A percentile compares a stretch with the other conserved stretches of the same genome.
These are phyloP conservation scores for Thamnophis elegans DNA, from an alignment of 2,797 vertebrate species.

Conservation along the genomic window DNA sequence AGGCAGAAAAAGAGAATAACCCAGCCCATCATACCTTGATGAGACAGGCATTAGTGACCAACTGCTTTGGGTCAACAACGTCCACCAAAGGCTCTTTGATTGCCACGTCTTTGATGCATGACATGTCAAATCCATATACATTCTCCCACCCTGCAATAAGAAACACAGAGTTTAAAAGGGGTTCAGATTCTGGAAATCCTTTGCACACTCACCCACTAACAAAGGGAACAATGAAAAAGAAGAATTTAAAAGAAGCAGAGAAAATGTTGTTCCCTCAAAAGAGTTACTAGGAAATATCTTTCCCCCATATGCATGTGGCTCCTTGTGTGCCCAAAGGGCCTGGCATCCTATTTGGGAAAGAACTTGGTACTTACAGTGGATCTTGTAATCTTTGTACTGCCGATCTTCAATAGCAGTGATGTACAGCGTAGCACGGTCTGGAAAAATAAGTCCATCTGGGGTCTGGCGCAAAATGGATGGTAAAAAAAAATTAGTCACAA, in stretches of 20 bases:
- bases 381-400: slow-evolving; percentile 96
- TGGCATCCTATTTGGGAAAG: background rate
- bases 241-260: background rate
- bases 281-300: background rate
- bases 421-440: slow-evolving; percentile 89
- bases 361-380: slow-evolving; percentile 84
- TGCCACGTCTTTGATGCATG: slow-evolving; percentile 93
- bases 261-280: background rate
- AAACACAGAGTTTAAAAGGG: background rate
- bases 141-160: slow-evolving; percentile 89
- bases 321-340: too few relatives aligned
- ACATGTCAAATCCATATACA: slow-evolving; percentile 94
- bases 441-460: slow-evolving; percentile 91
- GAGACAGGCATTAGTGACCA: slow-evolving; percentile 89
- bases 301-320: background rate
- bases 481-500: background rate
- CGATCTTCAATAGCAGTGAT: slow-evolving; percentile 92
- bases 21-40: slow-evolving; percentile 80
- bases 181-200: slow-evolving; percentile 10
- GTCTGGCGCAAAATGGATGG: slow-evolving; percentile 67
- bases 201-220: background rate
- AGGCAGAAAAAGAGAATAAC: too few relatives aligned
- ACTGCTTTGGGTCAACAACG: slow-evolving; percentile 92
- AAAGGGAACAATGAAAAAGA: background rate
- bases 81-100: slow-evolving; percentile 93